These are phyloP conservation scores for Bemisia tabaci DNA, from an alignment of 1,140 invertebrate genomes.

Conservation along the genomic window DNA sequence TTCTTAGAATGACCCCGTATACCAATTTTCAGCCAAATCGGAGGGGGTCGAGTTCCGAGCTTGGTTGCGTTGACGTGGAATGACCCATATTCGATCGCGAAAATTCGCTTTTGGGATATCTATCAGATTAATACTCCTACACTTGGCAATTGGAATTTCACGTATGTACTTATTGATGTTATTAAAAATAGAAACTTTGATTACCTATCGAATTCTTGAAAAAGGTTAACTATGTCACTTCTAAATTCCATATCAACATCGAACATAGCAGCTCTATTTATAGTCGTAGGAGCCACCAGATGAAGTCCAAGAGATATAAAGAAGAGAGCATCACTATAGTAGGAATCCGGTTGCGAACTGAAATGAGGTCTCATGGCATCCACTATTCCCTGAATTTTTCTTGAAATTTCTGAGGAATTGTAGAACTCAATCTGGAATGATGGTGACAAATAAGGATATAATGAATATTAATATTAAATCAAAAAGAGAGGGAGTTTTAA, in stretches of 20 bases:
- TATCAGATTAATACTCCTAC: too few relatives aligned
- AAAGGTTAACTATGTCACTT: slow-evolving; percentile 50
- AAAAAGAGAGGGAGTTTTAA: too few relatives aligned
- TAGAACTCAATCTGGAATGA: slow-evolving; percentile 41
- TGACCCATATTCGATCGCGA: too few relatives aligned
- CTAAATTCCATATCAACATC: slow-evolving; percentile 69
- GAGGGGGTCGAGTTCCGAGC: too few relatives aligned
- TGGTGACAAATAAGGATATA: neutral
- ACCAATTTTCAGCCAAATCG: too few relatives aligned
- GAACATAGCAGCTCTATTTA: slow-evolving; percentile 52
- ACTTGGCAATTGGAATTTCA: too few relatives aligned
- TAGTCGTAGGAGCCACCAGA: slow-evolving; percentile 44
- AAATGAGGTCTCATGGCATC: slow-evolving; percentile 56
- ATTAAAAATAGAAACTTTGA: too few relatives aligned
- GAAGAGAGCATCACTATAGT: slow-evolving; percentile 70
- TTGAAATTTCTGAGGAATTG: slow-evolving; percentile 44
- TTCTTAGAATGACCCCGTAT: too few relatives aligned
- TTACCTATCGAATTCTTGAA: slow-evolving; percentile 53
- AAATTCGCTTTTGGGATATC: too few relatives aligned
- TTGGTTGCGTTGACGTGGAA: too few relatives aligned
- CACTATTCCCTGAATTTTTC: slow-evolving; percentile 47
- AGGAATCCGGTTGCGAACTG: slow-evolving; percentile 59
- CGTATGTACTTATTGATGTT: too few relatives aligned
- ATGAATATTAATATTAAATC: too few relatives aligned
- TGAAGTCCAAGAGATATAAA: slow-evolving; percentile 65